A percentile compares a stretch with the other conserved stretches of the same genome.
phyloP scores from a whole-genome alignment of 2,113 vertebrate genomes.

The Copsychus sechellarum region DNA sequence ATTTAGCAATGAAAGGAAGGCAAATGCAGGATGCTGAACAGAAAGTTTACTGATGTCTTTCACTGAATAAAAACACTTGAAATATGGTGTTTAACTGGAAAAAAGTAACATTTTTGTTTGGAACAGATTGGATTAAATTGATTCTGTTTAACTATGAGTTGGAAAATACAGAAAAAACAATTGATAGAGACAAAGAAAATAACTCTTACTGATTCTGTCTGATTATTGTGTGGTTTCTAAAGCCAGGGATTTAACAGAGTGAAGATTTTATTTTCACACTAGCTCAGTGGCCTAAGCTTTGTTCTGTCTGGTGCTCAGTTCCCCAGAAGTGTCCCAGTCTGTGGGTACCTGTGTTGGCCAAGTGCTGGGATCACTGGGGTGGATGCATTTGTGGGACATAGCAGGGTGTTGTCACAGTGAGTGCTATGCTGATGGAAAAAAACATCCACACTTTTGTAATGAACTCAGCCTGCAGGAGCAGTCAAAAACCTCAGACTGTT shows the following conservation, averaged over 20 bases:
- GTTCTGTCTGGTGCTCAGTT: background rate
- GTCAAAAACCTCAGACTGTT: background rate
- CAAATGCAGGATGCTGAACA: background rate
- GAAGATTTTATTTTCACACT: background rate
- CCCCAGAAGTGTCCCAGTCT: background rate
- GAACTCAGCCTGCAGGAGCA: background rate
- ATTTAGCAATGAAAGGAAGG: background rate
- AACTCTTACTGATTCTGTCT: background rate
- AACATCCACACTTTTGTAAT: background rate
- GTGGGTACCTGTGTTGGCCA: background rate
- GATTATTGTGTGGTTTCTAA: background rate
- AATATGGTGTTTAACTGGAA: background rate
- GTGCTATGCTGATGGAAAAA: background rate
- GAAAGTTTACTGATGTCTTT: background rate
- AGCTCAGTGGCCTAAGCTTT: background rate
- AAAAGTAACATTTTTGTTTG: background rate
- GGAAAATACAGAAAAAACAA: background rate
- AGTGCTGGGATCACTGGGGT: background rate
- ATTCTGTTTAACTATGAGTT: background rate
- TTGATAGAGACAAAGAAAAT: background rate
- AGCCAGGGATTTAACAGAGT: background rate
- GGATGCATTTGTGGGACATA: background rate
- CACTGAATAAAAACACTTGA: background rate
- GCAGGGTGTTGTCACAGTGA: background rate
- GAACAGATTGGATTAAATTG: background rate